These are phyloP conservation scores for Neogobius melanostomus DNA, from an alignment of 2,113 vertebrate genomes.

Conservation along the genomic window DNA sequence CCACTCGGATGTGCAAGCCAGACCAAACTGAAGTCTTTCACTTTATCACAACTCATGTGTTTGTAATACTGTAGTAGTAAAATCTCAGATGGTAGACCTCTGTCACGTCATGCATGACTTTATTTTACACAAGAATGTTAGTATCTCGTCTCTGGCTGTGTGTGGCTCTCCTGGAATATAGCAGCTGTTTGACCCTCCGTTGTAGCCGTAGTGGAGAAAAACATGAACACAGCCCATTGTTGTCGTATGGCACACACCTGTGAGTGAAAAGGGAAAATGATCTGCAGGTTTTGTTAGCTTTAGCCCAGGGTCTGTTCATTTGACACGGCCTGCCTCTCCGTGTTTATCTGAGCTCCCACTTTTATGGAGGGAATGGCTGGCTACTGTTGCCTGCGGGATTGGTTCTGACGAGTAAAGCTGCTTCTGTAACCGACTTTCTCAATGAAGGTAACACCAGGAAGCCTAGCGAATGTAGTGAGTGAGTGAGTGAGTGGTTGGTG, in stretches of 20 bases:
- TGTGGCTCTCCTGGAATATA: constrained; percentile 24
- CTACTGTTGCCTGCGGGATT: constrained; percentile 2
- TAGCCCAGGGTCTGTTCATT: constrained; percentile 46
- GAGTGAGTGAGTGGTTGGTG: too few species aligned
- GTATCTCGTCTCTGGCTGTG: too few species aligned
- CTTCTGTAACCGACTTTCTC: background rate
- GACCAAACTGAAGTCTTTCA: too few species aligned
- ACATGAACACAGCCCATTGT: constrained; percentile 48
- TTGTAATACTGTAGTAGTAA: too few species aligned
- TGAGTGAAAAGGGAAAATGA: constrained; percentile 49
- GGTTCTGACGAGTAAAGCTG: background rate
- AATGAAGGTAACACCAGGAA: too few species aligned
- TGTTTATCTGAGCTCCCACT: constrained; percentile 8
- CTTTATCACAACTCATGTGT: too few species aligned
- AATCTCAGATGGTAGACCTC: too few species aligned
- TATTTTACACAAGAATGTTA: too few species aligned
- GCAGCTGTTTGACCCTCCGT: constrained; percentile 27
- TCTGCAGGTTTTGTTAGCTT: constrained; percentile 45
- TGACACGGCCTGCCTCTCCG: constrained; percentile 8
- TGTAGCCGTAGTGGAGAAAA: constrained; percentile 46
- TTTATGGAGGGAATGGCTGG: background rate
- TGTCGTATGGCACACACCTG: constrained; percentile 52
- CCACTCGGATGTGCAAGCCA: background rate
- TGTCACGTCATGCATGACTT: too few species aligned
- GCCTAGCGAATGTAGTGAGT: too few species aligned